phyloP scores from a whole-genome alignment of 2,113 vertebrate genomes.

The Heloderma charlesbogerti region DNA sequence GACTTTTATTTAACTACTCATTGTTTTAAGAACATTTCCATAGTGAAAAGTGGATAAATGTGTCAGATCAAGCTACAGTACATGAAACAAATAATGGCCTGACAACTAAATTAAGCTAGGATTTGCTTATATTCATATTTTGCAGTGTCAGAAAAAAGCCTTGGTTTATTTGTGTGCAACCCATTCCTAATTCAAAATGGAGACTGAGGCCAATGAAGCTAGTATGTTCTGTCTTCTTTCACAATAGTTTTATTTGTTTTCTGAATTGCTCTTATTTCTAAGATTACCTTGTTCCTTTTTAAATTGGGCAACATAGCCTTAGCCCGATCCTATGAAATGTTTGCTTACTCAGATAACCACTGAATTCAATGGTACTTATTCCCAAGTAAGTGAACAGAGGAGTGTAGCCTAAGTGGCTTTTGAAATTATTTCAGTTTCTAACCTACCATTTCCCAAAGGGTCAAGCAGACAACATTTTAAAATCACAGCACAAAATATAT shows the following conservation, averaged over 20 bases:
- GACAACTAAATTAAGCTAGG: neutral
- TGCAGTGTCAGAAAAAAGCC: neutral
- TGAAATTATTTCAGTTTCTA: neutral
- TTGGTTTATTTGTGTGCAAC: neutral
- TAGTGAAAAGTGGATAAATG: neutral
- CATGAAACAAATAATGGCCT: neutral
- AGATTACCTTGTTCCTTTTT: neutral
- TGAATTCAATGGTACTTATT: neutral
- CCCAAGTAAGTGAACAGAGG: neutral
- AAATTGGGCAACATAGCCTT: neutral
- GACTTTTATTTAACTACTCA: neutral
- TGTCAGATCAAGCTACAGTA: neutral
- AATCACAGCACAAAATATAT: neutral
- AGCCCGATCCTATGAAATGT: neutral
- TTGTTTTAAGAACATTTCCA: neutral
- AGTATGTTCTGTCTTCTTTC: neutral
- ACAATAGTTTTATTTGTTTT: slow-evolving; percentile 1
- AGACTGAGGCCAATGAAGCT: neutral
- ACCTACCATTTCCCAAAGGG: neutral
- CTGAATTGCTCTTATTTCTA: neutral
- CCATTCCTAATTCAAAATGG: slow-evolving; percentile 12
- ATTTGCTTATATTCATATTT: neutral
- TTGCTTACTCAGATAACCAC: neutral
- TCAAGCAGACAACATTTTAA: neutral
- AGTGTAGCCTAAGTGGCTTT: neutral